Base-by-base conservation (phyloP, 1,140 invertebrate genomes). In the Cylas formicarius region DNA sequence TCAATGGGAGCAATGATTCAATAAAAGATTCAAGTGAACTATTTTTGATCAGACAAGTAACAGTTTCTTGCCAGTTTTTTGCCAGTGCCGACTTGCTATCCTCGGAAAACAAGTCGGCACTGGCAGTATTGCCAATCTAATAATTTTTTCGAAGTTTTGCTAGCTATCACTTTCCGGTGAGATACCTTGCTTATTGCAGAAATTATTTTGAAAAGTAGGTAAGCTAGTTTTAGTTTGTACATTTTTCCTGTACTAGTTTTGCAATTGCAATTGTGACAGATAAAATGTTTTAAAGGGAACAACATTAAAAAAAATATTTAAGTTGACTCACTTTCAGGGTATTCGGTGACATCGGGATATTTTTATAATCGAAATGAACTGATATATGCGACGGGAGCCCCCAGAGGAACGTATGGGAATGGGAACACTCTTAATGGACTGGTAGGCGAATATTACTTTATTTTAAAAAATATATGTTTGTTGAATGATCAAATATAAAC, bases 341-440 rank as follows among this genome's bases (percentile, higher is more conserved):
- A 75, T 52, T 64, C 72, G 5, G 61, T 75, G 10, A 69, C 68
- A 18, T 72, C 73, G 3, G 76, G 75, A 22, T 54, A 60, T 40
- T 72, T 70, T 51, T 68, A 66, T 35, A 42, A 48, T 4, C 37
- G 44, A 19, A 46, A 44, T 1, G 27, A 63, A 32, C 31, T 65
- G 3, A 62, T 60, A 26, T 75, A 68, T 43, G 75, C 65, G 1
- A 57, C 67, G 3, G 65, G 71, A 26, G 67, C 67, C 10, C 74
- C 76, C 6, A 64, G 67, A 14, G 62, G 60, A n/a, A n/a, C n/a
- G 23, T 53, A 22, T 16, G 14, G 35, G 10, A 38, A 36, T n/a
- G n/a, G n/a, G 2, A 35, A 17, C 4, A 23, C 19, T n/a, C 10
- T 27, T 26, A 14, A 20, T n/a, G 21, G 36, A 26, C 2, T 17